phyloP scores from a whole-genome alignment of 2,888 invertebrate genomes.

The Rhodophaea formosa region DNA sequence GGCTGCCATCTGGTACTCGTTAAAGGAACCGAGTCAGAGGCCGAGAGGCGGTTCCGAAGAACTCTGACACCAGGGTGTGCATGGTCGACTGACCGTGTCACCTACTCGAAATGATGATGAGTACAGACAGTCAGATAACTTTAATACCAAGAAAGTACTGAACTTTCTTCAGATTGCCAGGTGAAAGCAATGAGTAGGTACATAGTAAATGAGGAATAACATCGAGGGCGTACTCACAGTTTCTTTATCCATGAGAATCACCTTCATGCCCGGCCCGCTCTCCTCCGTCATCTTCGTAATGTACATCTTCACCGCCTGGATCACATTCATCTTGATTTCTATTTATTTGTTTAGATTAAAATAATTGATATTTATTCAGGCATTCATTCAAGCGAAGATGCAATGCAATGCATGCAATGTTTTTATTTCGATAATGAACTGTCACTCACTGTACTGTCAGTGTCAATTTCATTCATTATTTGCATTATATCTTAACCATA shows the following conservation, averaged over 20 bases:
- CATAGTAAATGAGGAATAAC: not conserved
- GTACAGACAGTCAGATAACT: too few species aligned
- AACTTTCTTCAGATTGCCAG: not conserved
- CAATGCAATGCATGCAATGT: not conserved
- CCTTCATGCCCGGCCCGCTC: conserved; percentile 99
- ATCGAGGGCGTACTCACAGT: conserved; percentile 83
- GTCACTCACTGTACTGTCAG: not conserved
- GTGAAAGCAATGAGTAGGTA: conserved; percentile 7
- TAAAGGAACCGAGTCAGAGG: too few species aligned
- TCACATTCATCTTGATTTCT: conserved; percentile 89
- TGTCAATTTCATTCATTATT: not conserved
- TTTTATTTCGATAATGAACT: not conserved
- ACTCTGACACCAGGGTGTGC: too few species aligned
- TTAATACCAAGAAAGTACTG: too few species aligned
- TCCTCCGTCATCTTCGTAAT: conserved; percentile 98
- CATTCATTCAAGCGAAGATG: not conserved
- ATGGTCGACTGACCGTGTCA: too few species aligned
- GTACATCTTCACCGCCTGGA: conserved; percentile 95
- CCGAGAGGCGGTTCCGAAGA: too few species aligned
- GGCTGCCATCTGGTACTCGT: too few species aligned
- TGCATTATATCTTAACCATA: too few species aligned
- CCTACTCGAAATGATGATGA: too few species aligned
- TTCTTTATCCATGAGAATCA: conserved; percentile 98
- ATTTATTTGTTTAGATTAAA: not conserved
- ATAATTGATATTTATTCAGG: not conserved